Evolutionary conservation across 1,140 invertebrate genomes (phyloP).

Genomic region (Drosophila nasuta): DNA sequence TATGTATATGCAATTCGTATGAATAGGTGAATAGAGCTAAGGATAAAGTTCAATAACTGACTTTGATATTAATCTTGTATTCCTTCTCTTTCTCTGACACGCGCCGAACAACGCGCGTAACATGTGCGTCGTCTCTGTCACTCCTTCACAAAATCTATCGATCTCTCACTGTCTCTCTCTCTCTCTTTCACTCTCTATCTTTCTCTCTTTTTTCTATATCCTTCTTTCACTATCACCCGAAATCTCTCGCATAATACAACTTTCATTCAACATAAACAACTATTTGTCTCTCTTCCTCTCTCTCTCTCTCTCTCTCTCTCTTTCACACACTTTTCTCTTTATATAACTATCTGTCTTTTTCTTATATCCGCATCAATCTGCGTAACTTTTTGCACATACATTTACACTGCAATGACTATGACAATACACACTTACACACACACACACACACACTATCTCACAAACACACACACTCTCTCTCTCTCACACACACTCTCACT

Average conservation of each 20-base stretch:
- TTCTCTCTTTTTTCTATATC: constrained; percentile 29
- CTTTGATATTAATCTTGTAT: constrained; percentile 59
- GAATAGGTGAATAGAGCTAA: constrained; percentile 33
- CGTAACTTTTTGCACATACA: constrained; percentile 40
- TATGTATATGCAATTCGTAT: constrained; percentile 40
- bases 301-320: constrained; percentile 10
- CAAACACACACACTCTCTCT: constrained; percentile 16
- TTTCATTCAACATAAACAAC: constrained; percentile 10
- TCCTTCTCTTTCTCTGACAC: constrained; percentile 59
- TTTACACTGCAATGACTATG: constrained; percentile 18
- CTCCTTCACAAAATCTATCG: constrained; percentile 17
- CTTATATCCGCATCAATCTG: constrained; percentile 46
- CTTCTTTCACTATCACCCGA: constrained; percentile 36
- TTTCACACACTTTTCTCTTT: constrained; percentile 6
- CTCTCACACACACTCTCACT: background rate
- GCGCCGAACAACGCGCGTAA: constrained; percentile 49
- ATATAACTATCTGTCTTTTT: constrained; percentile 53
- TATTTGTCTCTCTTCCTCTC: constrained; percentile 28
- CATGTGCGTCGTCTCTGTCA: constrained; percentile 55
- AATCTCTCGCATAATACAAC: constrained; percentile 34
- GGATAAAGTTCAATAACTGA: constrained; percentile 35
- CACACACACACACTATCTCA: background rate
- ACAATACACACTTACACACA: constrained; percentile 37
- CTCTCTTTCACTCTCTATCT: constrained; percentile 13
- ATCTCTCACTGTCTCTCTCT: constrained; percentile 22